These are phyloP conservation scores for Vombatus ursinus DNA, from an alignment of 2,113 vertebrate species.

Conservation along the genomic window DNA sequence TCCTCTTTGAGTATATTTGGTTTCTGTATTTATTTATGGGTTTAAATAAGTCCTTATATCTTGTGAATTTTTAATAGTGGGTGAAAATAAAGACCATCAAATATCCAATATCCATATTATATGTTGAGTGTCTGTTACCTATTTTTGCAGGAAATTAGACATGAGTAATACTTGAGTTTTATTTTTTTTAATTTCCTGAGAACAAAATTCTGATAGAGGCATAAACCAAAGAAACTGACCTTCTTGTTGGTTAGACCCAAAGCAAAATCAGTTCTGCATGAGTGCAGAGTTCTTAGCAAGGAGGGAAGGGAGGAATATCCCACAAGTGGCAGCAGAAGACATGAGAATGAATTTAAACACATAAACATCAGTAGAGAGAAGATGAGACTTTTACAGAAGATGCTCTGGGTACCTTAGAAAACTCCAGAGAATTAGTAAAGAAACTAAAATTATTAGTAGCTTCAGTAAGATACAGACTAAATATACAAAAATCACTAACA, in stretches of 20 bases:
- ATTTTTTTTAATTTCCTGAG: neutral
- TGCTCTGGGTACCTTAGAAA: neutral
- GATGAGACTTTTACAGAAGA: neutral
- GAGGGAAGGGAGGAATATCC: neutral
- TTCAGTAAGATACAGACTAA: neutral
- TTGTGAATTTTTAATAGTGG: neutral
- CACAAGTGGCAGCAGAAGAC: neutral
- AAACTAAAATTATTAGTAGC: neutral
- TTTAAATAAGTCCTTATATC: neutral
- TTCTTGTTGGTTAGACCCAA: neutral
- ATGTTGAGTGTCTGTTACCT: neutral
- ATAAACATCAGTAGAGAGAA: neutral
- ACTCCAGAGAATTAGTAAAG: neutral
- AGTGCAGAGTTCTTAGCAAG: neutral
- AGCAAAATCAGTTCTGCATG: neutral
- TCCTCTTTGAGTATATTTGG: no score
- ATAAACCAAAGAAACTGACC: neutral
- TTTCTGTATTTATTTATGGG: neutral
- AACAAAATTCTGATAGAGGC: neutral
- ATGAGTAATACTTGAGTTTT: neutral
- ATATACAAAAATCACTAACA: neutral
- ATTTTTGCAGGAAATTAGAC: neutral
- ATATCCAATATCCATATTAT: neutral
- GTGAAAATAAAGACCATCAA: neutral
- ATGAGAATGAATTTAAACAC: neutral